phyloP scores from a whole-genome alignment of 2,888 invertebrate genomes.

The Hirtodrosophila histrioides region DNA sequence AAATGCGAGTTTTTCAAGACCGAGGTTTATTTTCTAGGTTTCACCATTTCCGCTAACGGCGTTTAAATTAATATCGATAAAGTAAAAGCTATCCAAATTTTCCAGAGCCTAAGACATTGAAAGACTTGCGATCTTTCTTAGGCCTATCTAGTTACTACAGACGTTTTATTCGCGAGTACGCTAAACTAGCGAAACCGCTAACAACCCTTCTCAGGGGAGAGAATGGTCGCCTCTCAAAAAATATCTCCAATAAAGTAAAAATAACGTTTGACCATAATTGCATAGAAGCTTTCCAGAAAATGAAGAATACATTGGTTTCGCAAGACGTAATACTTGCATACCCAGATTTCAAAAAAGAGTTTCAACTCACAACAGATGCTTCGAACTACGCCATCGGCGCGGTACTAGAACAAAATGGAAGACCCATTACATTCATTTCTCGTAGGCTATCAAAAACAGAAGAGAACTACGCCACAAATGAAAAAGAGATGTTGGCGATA shows the following conservation, averaged over 20 bases:
- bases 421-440: too few species aligned
- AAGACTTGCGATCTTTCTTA: slow-evolving; percentile 21
- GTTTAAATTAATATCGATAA: slow-evolving; percentile 34
- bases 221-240: slow-evolving; percentile 13
- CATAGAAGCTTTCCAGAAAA: too few species aligned
- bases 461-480: too few species aligned
- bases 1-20: slow-evolving; percentile 36
- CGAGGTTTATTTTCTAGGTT: slow-evolving; percentile 35
- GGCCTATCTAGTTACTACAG: slow-evolving; percentile 23
- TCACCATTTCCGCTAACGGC: slow-evolving; percentile 30
- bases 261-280: too few species aligned
- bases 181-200: slow-evolving; percentile 30
- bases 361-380: too few species aligned
- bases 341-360: too few species aligned
- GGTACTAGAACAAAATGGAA: too few species aligned
- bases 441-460: too few species aligned
- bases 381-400: too few species aligned
- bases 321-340: too few species aligned
- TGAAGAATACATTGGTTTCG: too few species aligned
- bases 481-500: too few species aligned
- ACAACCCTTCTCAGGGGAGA: background rate
- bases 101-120: slow-evolving; percentile 28
- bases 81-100: slow-evolving; percentile 25
- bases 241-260: slow-evolving; percentile 17
- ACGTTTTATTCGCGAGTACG: slow-evolving; percentile 27